A percentile compares a stretch with the other conserved stretches of the same genome.
These are phyloP conservation scores for Malurus melanocephalus DNA, from an alignment of 2,113 vertebrate species.

Conservation along the genomic window DNA sequence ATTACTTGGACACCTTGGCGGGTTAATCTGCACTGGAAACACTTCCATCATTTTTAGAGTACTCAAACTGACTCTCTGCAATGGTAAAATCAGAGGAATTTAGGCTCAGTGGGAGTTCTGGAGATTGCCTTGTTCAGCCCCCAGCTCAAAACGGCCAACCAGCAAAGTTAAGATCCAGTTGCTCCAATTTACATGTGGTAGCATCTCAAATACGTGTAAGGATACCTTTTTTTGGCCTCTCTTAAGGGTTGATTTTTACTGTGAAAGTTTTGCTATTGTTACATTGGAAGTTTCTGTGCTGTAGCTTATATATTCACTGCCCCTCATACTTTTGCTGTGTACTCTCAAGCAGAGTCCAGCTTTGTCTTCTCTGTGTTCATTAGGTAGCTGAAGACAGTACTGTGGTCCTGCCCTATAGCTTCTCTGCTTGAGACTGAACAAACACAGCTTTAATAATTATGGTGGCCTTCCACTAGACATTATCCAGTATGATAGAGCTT, in stretches of 20 bases:
- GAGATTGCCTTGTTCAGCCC: not conserved
- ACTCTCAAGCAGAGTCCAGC: not conserved
- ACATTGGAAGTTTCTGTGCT: not conserved
- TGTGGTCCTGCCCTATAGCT: not conserved
- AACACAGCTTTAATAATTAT: not conserved
- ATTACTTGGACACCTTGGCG: not conserved
- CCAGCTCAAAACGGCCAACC: not conserved
- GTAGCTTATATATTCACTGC: not conserved
- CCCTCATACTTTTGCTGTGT: not conserved
- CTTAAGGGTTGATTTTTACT: not conserved
- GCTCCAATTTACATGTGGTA: not conserved
- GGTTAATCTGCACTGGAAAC: not conserved
- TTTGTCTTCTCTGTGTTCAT: not conserved
- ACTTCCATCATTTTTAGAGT: not conserved
- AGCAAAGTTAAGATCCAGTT: not conserved
- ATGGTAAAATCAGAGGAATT: not conserved
- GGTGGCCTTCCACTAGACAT: not conserved
- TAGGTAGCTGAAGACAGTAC: not conserved
- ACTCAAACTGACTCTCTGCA: not conserved
- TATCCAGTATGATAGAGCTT: not conserved
- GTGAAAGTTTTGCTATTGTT: not conserved
- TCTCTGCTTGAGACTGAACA: not conserved
- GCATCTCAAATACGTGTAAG: not conserved
- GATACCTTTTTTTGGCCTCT: not conserved
- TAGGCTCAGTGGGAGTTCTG: not conserved